phyloP scores from a whole-genome alignment of 2,888 invertebrate species.

The Apomyelois bistriatella region DNA sequence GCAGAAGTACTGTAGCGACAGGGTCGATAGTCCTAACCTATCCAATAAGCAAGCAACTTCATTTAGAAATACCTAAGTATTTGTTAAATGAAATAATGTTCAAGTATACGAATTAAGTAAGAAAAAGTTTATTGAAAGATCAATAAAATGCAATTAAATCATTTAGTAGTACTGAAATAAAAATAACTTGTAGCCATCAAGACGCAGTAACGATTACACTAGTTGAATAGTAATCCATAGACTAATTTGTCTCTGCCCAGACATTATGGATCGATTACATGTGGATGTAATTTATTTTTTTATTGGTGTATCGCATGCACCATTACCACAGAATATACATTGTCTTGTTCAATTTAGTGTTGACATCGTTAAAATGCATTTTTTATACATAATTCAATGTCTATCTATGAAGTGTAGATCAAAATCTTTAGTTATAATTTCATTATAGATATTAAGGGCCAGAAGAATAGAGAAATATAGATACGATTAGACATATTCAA shows the following conservation, averaged over 20 bases:
- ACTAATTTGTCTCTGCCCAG: slow-evolving; percentile 30
- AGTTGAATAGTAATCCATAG: slow-evolving; percentile 21
- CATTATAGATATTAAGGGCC: too few relatives aligned
- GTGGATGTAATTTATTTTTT: slow-evolving; percentile 25
- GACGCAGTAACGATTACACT: slow-evolving; percentile 9
- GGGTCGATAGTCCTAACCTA: too few relatives aligned
- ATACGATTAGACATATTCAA: too few relatives aligned
- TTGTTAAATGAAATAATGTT: not conserved
- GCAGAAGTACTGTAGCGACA: too few relatives aligned
- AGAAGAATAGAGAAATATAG: too few relatives aligned
- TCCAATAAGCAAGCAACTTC: too few relatives aligned
- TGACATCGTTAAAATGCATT: not conserved
- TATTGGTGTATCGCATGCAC: slow-evolving; percentile 18
- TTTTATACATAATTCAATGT: not conserved
- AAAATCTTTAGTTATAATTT: too few relatives aligned
- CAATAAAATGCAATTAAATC: slow-evolving; percentile 7
- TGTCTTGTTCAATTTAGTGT: not conserved
- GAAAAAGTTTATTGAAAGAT: not conserved
- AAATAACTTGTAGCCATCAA: slow-evolving; percentile 14
- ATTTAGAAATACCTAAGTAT: not conserved
- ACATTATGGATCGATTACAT: slow-evolving; percentile 27
- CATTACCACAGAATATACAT: not conserved
- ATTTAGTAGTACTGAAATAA: slow-evolving; percentile 8
- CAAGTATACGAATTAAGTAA: not conserved
- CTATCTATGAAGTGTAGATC: too few relatives aligned